phyloP scores from a whole-genome alignment of 2,113 vertebrate species.

The Erythrocercus mccallii region DNA sequence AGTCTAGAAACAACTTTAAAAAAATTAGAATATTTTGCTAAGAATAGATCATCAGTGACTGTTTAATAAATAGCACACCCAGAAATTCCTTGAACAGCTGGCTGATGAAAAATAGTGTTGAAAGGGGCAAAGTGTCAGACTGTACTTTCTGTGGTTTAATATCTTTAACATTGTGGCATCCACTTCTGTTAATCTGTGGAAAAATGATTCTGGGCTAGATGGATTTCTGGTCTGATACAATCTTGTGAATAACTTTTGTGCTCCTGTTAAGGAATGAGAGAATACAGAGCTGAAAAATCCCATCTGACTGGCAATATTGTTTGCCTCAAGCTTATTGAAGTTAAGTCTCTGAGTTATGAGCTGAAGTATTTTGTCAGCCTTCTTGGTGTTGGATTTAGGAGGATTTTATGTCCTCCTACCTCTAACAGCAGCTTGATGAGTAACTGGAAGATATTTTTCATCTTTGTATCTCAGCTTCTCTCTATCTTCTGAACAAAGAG shows the following conservation, averaged over 20 bases:
- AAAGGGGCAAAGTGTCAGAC: background rate
- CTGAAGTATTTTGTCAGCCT: background rate
- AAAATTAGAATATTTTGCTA: background rate
- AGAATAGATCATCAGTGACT: background rate
- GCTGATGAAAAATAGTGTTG: background rate
- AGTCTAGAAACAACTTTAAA: background rate
- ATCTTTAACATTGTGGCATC: background rate
- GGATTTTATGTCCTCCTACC: background rate
- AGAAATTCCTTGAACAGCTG: background rate
- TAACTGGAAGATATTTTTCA: background rate
- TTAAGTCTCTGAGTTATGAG: background rate
- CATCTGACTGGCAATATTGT: background rate
- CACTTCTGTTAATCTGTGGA: background rate
- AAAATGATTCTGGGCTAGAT: background rate
- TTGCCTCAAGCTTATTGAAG: background rate
- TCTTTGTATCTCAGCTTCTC: background rate
- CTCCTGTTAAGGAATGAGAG: background rate
- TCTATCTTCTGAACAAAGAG: background rate
- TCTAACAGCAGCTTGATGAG: background rate
- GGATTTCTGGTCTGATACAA: background rate
- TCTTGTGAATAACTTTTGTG: background rate
- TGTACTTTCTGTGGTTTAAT: background rate
- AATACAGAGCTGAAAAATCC: background rate
- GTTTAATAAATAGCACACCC: background rate
- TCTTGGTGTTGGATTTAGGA: background rate